Evolutionary conservation across 2,797 vertebrate genomes (phyloP).

Genomic region (Oryzias dopingdopingensis): DNA sequence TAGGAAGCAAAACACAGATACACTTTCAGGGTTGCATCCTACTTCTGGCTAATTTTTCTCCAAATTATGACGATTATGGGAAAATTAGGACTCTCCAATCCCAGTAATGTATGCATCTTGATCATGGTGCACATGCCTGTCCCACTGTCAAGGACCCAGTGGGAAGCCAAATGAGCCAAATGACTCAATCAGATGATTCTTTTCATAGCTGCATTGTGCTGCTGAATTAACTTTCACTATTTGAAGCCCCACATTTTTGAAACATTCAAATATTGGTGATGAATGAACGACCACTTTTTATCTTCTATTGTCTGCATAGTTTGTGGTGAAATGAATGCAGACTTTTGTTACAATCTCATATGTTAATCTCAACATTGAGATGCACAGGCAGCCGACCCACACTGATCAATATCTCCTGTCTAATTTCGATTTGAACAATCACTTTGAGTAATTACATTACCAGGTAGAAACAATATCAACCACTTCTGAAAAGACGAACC

Average conservation of each 20-base stretch:
- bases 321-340: too few species aligned
- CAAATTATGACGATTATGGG: conserved; percentile 32
- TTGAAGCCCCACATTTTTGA: conserved; percentile 25
- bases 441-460: too few species aligned
- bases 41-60: conserved; percentile 37
- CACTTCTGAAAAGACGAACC: too few species aligned
- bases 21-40: conserved; percentile 55
- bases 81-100: conserved; percentile 48
- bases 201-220: conserved; percentile 59
- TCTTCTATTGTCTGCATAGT: too few species aligned
- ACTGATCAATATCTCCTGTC: too few species aligned
- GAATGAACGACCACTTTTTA: conserved; percentile 2
- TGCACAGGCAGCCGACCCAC: too few species aligned
- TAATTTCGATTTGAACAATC: too few species aligned
- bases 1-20: conserved; percentile 35
- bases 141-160: background rate
- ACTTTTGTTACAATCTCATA: too few species aligned
- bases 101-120: conserved; percentile 60
- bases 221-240: conserved; percentile 55
- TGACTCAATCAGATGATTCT: conserved; percentile 60
- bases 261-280: conserved; percentile 17
- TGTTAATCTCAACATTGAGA: too few species aligned
- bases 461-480: too few species aligned
- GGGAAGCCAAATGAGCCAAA: conserved; percentile 60
- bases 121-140: conserved; percentile 17